Percentiles rank a stretch among this genome's conserved stretches.
Conservation (phyloP, 1,140 invertebrate genomes). For the Leptestheria dahalacensis region DNA sequence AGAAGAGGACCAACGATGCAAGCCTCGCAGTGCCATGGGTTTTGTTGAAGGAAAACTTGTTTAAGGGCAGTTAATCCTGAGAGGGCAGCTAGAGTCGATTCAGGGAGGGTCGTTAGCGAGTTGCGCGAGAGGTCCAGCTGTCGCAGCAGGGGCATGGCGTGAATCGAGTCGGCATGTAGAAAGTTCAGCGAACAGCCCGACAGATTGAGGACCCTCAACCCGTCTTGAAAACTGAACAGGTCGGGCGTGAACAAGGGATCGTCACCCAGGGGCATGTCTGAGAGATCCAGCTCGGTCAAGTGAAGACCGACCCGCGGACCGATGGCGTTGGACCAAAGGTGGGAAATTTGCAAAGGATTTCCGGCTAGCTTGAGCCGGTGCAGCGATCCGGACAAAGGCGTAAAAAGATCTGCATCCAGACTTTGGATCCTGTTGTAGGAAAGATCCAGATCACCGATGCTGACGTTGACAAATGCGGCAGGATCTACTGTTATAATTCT, state of each 20-base stretch:
- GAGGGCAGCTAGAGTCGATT: conserved; percentile 35
- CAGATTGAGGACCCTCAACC: conserved; percentile 21
- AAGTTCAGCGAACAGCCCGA: conserved; percentile 33
- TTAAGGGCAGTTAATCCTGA: conserved; percentile 28
- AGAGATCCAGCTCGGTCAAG: background rate
- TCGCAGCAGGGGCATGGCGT: conserved; percentile 35
- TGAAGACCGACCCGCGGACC: conserved; percentile 2
- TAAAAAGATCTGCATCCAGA: conserved; percentile 19
- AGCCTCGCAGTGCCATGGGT: conserved; percentile 42
- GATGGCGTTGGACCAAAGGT: conserved; percentile 9
- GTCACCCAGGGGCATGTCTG: conserved; percentile 1
- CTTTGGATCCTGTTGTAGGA: conserved; percentile 21
- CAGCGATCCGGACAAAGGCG: conserved; percentile 8
- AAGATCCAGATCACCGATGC: conserved; percentile 36
- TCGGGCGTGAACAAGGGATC: conserved; percentile 4
- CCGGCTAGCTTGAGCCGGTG: conserved; percentile 6
- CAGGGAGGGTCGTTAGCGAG: conserved; percentile 38
- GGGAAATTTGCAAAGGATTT: conserved; percentile 11
- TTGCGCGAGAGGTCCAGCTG: conserved; percentile 47
- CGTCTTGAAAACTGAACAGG: conserved; percentile 19
- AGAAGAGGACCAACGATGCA: conserved; percentile 42
- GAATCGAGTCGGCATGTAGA: conserved; percentile 36
- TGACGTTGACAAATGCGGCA: conserved; percentile 37
- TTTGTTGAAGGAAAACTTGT: conserved; percentile 39
- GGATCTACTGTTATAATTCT: conserved; percentile 47